Base-by-base conservation (phyloP, 1,140 invertebrate genomes). In the Penaeus japonicus region DNA sequence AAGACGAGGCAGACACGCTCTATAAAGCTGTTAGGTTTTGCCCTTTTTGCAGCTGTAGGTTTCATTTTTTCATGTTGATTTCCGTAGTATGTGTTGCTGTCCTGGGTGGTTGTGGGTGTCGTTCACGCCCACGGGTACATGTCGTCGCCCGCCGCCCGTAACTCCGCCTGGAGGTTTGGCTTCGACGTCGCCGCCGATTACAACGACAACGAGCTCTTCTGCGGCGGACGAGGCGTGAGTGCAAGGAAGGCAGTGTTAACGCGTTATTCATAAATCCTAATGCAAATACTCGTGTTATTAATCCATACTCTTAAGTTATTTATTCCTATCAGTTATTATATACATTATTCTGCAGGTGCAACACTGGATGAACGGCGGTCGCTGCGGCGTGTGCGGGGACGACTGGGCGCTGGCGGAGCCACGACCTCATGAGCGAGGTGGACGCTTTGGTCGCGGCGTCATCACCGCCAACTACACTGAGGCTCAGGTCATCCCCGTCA, bases 381-480 rank as follows among this genome's bases (percentile, higher is more conserved):
- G 81, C n/a, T 91, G 90, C 82, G 90, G 90, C 2, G 86, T 90
- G n/a, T 91, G 90, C 35, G 90, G 90, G 2, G 90, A 91, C 79
- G 82, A 80, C 30, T 91, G 89, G 87, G 27, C 30, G 18, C 20
- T 70, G 27, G 32, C 80, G 3, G 65, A 84, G 70, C 90, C 90
- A 0, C 78, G 89, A 5, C 77, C 77, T 22, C 90, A 91, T 54
- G 90, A 91, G 47, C 92, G 92, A 0, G 91, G 91, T 0, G 93
- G 93, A 3, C 86, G 83, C 1, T 93, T 91, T 84, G 92, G 91
- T 18, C 91, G 83, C 24, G 93, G 92, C 12, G 91, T 92, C 65
- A 92, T 93, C 73, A 96, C 96, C 0, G 93, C 96, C 0, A 95
- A 94, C 91, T 97, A 97, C 91, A 93, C 94, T 39, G 94, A 94